These are phyloP conservation scores for Drosophila neonasuta DNA, from an alignment of 2,888 invertebrate species.

Conservation along the genomic window DNA sequence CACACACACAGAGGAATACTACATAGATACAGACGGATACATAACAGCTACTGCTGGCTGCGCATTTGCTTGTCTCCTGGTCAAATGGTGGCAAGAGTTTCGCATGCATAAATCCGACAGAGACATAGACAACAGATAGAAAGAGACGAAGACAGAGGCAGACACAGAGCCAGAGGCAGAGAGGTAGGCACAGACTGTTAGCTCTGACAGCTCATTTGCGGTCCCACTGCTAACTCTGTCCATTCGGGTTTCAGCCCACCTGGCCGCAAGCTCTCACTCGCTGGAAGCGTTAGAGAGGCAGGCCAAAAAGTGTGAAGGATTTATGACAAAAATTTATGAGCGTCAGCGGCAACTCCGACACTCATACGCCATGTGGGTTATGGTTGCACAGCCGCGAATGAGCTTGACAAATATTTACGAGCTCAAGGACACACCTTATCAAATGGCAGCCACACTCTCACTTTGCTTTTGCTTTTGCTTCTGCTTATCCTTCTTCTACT, in stretches of 20 bases:
- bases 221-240: slow-evolving; percentile 5
- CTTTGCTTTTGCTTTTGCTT: neutral
- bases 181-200: slow-evolving; percentile 20
- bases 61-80: slow-evolving; percentile 28
- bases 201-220: slow-evolving; percentile 67
- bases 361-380: slow-evolving; percentile 56
- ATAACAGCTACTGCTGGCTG: slow-evolving; percentile 1
- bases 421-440: slow-evolving; percentile 52
- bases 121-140: slow-evolving; percentile 10
- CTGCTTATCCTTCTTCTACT: neutral
- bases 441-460: slow-evolving; percentile 13
- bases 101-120: slow-evolving; percentile 60
- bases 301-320: slow-evolving; percentile 49
- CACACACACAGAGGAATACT: neutral
- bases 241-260: neutral
- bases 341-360: slow-evolving; percentile 36
- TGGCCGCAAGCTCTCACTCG: neutral
- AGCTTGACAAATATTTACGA: slow-evolving; percentile 65
- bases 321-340: slow-evolving; percentile 63
- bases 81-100: slow-evolving; percentile 57
- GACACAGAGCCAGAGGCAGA: neutral
- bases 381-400: slow-evolving; percentile 34
- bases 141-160: neutral
- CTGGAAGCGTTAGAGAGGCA: neutral
- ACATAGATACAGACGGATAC: neutral